Conservation (phyloP, 1,140 invertebrate species). For the Atta colombica region DNA sequence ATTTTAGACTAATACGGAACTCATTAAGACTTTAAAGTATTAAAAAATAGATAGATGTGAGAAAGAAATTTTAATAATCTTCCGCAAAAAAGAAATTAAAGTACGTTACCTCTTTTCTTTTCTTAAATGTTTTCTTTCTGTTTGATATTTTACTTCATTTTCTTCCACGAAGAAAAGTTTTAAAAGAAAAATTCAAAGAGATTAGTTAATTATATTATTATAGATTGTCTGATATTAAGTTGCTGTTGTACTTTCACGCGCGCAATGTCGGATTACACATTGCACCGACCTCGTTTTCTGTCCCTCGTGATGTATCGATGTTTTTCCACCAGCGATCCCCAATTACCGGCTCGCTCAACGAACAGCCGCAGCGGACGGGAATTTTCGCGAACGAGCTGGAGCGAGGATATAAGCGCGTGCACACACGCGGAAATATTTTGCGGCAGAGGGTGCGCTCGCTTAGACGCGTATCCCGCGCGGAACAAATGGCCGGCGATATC, state of each 20-base stretch:
- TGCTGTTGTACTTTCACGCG: neutral
- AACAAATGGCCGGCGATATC: slow-evolving; percentile 74
- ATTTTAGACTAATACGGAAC: neutral
- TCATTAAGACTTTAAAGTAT: neutral
- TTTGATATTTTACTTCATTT: neutral
- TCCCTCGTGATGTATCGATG: neutral
- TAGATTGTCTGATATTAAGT: neutral
- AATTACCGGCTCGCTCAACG: slow-evolving; percentile 31
- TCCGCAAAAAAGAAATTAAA: neutral
- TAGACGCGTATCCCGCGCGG: slow-evolving; percentile 55
- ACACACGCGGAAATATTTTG: slow-evolving; percentile 60
- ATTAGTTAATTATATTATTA: neutral
- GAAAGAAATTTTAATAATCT: slow-evolving; percentile 17
- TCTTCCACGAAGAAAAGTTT: neutral
- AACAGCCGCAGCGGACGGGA: slow-evolving; percentile 15
- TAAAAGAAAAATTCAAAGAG: neutral
- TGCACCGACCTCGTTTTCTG: neutral
- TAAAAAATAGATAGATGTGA: neutral
- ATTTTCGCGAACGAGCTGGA: slow-evolving; percentile 40
- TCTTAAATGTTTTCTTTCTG: slow-evolving; percentile 2
- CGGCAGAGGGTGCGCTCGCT: slow-evolving; percentile 7
- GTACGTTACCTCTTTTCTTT: neutral
- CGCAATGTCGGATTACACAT: slow-evolving; percentile 17
- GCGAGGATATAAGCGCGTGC: slow-evolving; percentile 37
- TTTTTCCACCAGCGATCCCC: slow-evolving; percentile 41